phyloP scores from a whole-genome alignment of 2,113 vertebrate species.

The Podiceps cristatus region DNA sequence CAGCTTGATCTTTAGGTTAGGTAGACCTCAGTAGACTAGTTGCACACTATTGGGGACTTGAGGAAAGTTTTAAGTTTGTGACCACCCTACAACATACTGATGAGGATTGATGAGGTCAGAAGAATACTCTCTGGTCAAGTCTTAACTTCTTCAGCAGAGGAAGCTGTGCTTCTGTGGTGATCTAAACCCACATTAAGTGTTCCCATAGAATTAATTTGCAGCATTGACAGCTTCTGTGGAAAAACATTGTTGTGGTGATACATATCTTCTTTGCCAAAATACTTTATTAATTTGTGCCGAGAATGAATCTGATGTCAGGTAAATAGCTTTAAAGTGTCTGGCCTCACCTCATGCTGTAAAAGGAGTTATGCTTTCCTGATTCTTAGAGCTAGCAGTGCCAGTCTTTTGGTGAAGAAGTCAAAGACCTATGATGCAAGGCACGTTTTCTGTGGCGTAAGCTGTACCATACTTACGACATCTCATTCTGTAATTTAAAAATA shows the following conservation, averaged over 20 bases:
- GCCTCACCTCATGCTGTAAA: background rate
- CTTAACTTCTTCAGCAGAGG: background rate
- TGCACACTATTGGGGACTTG: background rate
- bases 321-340: background rate
- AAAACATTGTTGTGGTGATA: background rate
- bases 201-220: background rate
- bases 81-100: fast-evolving
- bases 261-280: background rate
- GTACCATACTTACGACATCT: fast-evolving
- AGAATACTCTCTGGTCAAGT: background rate
- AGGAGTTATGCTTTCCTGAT: background rate
- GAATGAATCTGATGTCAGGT: background rate
- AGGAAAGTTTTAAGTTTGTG: background rate
- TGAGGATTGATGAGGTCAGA: background rate
- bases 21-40: background rate
- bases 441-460: background rate
- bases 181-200: fast-evolving
- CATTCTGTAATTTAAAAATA: background rate
- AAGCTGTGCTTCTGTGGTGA: background rate
- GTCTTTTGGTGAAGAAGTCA: background rate
- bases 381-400: background rate
- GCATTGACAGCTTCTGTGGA: background rate
- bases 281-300: background rate
- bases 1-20: background rate
- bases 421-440: no score